Percentiles rank a stretch among this genome's conserved stretches.
These are phyloP conservation scores for Neodiprion lecontei DNA, from an alignment of 1,140 invertebrate species.

Conservation along the genomic window DNA sequence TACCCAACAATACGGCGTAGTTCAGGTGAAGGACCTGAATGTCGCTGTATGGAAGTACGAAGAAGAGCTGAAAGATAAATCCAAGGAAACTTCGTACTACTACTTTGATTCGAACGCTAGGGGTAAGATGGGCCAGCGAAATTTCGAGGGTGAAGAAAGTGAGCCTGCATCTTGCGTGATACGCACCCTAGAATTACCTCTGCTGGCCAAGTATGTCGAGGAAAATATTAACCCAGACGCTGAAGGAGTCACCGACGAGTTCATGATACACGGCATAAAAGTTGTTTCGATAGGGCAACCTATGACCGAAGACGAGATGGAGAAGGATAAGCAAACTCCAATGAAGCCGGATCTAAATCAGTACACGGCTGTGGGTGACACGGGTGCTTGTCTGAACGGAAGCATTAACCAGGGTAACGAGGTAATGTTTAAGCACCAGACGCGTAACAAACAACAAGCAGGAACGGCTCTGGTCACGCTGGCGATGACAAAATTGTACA, in stretches of 20 bases:
- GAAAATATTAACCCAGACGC: conserved; percentile 24
- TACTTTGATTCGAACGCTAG: conserved; percentile 44
- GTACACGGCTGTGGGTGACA: conserved; percentile 39
- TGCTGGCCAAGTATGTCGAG: conserved; percentile 36
- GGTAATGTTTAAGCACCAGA: conserved; percentile 40
- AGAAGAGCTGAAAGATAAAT: conserved; percentile 41
- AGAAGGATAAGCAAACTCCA: conserved; percentile 39
- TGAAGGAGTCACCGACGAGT: conserved; percentile 28
- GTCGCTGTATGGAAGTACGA: conserved; percentile 48
- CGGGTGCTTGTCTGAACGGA: conserved; percentile 41
- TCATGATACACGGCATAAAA: conserved; percentile 45
- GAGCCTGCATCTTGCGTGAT: conserved; percentile 39
- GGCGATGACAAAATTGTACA: conserved; percentile 49
- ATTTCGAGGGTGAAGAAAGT: conserved; percentile 22
- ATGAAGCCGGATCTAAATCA: conserved; percentile 41
- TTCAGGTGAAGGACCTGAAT: conserved; percentile 36
- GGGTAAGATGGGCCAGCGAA: conserved; percentile 28
- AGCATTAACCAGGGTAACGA: conserved; percentile 45
- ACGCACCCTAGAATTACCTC: conserved; percentile 29
- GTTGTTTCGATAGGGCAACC: conserved; percentile 33
- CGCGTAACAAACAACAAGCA: conserved; percentile 50
- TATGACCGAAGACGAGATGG: conserved; percentile 49
- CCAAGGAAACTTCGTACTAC: conserved; percentile 40
- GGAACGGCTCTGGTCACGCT: conserved; percentile 44
- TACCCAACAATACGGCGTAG: conserved; percentile 40